Evolutionary conservation across 2,797 vertebrate species (phyloP), one percentile per base, ranked within the genome.

Genomic region (Lemur catta): DNA sequence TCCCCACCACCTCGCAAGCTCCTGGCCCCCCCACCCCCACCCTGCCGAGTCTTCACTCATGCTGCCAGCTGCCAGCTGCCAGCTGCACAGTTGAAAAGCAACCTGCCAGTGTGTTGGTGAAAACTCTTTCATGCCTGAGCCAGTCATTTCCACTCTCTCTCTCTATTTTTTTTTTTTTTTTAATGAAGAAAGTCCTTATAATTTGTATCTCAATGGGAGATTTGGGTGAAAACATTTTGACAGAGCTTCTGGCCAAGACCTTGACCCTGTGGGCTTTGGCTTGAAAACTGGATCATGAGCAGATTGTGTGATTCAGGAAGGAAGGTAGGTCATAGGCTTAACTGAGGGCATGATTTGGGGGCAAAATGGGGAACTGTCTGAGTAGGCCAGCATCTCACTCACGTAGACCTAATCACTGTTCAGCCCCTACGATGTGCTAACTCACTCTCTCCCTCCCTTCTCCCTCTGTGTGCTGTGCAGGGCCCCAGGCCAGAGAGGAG

Each of bases 231-330:
- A 65, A 55, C 41, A 80, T 82, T 95, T 92, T 80, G 84, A 94
- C 38, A 82, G 85, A 96, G 55, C 63, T 84, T 81, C 72, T 93
- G 61, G 63, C 46, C 33, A 71, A 43, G 75, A 20, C 65, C 43
- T 79, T 84, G 94, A 82, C 74, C 55, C 63, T 74, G 2, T 52
- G 80, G 57, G 80, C 67, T 95, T 96, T 93, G 71, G n/a, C 52
- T 91, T 80, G 41, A 87, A 93, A 88, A 85, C 33, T 86, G 84
- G 92, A 84, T 86, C 38, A 33, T 35, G 89, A 94, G 61, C 30
- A 87, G 74, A 85, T 69, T 52, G 17, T 52, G 35, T 85, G 81
- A 86, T 75, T 57, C 67, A 63, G 86, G 92, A 82, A 96, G 90
- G 71, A 72, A 92, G 67, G 18, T 33, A 22, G 74, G 43, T 38